phyloP scores from a whole-genome alignment of 2,113 vertebrate genomes.

The Callospermophilus lateralis region DNA sequence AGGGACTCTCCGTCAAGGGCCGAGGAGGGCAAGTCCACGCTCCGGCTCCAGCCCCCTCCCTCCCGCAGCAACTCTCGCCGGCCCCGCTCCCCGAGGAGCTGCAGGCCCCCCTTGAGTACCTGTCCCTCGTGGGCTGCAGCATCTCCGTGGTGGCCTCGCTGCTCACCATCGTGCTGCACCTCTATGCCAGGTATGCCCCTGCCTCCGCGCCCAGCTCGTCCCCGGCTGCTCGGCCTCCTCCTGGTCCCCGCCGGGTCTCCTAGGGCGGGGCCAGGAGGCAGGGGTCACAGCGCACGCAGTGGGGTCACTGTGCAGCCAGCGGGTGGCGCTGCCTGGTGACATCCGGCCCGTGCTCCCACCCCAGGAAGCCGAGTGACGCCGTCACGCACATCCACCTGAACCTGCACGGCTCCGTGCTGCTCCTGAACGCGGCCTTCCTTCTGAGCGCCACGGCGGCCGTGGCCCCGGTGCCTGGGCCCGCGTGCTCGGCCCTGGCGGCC shows the following conservation, averaged over 20 bases:
- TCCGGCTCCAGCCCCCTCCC: neutral
- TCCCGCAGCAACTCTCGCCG: slow-evolving; percentile 76
- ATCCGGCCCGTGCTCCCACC: neutral
- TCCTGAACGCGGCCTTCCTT: slow-evolving; percentile 81
- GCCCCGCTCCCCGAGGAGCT: slow-evolving; percentile 23
- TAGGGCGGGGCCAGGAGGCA: neutral
- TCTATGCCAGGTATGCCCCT: slow-evolving; percentile 72
- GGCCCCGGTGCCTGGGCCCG: accelerated
- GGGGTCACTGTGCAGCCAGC: neutral
- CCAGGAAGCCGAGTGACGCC: slow-evolving; percentile 75
- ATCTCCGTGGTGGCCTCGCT: slow-evolving; percentile 79
- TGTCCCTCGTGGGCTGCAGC: slow-evolving; percentile 84
- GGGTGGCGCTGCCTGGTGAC: no score
- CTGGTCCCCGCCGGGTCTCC: neutral
- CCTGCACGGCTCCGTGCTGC: slow-evolving; percentile 70
- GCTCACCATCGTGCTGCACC: slow-evolving; percentile 70
- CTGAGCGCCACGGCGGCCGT: neutral
- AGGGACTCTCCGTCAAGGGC: neutral
- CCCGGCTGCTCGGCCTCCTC: no score
- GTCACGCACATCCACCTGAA: slow-evolving; percentile 80
- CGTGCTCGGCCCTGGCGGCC: slow-evolving; percentile 28
- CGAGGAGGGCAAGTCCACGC: neutral
- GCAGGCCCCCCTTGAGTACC: slow-evolving; percentile 72
- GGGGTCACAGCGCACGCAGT: neutral
- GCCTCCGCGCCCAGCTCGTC: accelerated